Percentiles rank a stretch among this genome's conserved stretches.
These are phyloP conservation scores for Anguilla anguilla DNA, from an alignment of 2,797 vertebrate species.

Conservation along the genomic window DNA sequence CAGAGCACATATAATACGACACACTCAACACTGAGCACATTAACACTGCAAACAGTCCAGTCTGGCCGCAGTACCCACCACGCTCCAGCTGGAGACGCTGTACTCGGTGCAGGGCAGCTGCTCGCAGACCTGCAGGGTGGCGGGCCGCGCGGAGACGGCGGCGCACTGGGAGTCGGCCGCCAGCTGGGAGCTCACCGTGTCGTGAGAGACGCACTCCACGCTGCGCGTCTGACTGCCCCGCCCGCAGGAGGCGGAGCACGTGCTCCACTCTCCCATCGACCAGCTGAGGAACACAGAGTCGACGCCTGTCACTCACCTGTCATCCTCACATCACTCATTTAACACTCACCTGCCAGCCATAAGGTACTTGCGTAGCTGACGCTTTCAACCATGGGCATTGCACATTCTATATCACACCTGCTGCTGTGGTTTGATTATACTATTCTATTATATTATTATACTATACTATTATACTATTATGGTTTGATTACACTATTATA, in stretches of 20 bases:
- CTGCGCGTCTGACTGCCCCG: constrained; percentile 82
- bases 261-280: constrained; percentile 71
- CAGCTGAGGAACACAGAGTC: constrained; percentile 67
- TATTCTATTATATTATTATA: too few species aligned
- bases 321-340: not conserved
- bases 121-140: constrained; percentile 77
- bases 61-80: constrained; percentile 53
- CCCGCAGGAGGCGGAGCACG: constrained; percentile 82
- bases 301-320: constrained; percentile 36
- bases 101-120: constrained; percentile 74
- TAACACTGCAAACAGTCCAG: not conserved
- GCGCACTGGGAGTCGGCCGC: constrained; percentile 75
- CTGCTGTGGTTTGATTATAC: not conserved
- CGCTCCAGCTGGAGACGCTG: constrained; percentile 68
- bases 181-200: constrained; percentile 62
- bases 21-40: not conserved
- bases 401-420: not conserved
- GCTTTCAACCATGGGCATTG: too few species aligned
- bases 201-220: constrained; percentile 74
- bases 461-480: too few species aligned
- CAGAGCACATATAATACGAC: not conserved
- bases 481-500: too few species aligned
- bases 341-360: not conserved
- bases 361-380: too few species aligned
- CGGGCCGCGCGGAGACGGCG: constrained; percentile 70